phyloP scores from a whole-genome alignment of 2,113 vertebrate species.

The Vulpes ferrilata region DNA sequence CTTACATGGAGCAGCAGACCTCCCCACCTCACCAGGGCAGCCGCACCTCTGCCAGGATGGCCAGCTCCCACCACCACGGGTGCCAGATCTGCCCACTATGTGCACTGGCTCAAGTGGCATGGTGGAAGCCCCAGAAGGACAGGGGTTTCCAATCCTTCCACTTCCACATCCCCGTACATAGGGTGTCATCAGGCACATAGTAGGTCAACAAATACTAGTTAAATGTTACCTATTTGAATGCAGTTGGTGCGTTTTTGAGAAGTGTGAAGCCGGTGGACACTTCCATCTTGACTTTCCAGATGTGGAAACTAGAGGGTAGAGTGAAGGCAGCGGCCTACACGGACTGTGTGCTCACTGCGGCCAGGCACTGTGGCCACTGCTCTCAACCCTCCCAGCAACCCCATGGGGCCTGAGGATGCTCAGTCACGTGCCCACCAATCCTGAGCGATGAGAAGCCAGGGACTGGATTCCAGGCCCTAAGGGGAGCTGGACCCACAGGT shows the following conservation, averaged over 20 bases:
- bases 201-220: not conserved
- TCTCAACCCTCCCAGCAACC: not conserved
- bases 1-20: not conserved
- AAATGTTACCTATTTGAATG: not conserved
- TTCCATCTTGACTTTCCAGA: not conserved
- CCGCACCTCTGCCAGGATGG: no score
- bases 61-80: no score
- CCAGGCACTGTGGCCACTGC: rapidly evolving
- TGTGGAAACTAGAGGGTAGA: not conserved
- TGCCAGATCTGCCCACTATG: not conserved
- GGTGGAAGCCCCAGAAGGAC: not conserved
- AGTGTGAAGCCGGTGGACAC: not conserved
- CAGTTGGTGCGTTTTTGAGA: not conserved
- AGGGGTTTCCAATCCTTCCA: not conserved
- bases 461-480: not conserved
- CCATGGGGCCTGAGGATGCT: rapidly evolving
- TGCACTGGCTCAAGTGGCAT: rapidly evolving
- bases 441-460: not conserved
- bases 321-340: not conserved
- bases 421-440: not conserved
- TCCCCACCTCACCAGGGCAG: rapidly evolving
- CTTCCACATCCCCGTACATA: no score
- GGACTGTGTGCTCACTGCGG: rapidly evolving
- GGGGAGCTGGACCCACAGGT: not conserved
- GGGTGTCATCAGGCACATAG: not conserved